Base-by-base conservation (phyloP, 2,888 invertebrate species). In the Ctenicera cuprea region DNA sequence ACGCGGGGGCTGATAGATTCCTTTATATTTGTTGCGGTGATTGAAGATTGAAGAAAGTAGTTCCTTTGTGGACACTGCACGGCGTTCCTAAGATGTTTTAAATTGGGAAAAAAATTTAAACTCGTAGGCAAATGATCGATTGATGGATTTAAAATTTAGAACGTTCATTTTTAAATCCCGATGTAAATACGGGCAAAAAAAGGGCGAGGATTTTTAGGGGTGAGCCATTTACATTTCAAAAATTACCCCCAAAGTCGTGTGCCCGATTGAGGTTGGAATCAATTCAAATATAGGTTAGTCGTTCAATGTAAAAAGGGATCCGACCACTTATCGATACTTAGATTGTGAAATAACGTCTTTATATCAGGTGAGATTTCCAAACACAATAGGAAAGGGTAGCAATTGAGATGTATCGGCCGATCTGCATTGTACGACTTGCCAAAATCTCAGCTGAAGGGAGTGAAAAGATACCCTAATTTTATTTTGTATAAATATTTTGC, bases 21-120 rank as follows among this genome's bases (percentile, higher is more conserved):
- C 16, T 69, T 69, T 68, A 61, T 68, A 48, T 68, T 70, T 74
- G 76, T 78, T 75, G 77, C 76, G 71, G 77, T 78, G 80, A 80
- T 77, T 79, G 79, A 78, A 79, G 79, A 78, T 74, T 76, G 69
- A 76, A 80, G 78, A 80, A 81, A 79, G 78, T 78, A 74, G 67
- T 26, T 18, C 12, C 12, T 62, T 38, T 69, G 73, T 61, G 52
- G 63, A 70, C 57, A 64, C 68, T 43, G 26, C 57, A 37, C 57
- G 59, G n/a, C 41, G 61, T 45, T 16, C 62, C 30, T 20, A 12
- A 33, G 26, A 48, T 12, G 4, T 62, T 62, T 45, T 45, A n/a
- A 41, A 61, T 41, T 20, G 16, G n/a, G 50, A 20, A 22, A 52
- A 4, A 22, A 26, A 52, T n/a, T n/a, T 4, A 12, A 45, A 14